Evolutionary conservation across 2,888 invertebrate genomes (phyloP).

Genomic region (Leptarthrus brevirostris): DNA sequence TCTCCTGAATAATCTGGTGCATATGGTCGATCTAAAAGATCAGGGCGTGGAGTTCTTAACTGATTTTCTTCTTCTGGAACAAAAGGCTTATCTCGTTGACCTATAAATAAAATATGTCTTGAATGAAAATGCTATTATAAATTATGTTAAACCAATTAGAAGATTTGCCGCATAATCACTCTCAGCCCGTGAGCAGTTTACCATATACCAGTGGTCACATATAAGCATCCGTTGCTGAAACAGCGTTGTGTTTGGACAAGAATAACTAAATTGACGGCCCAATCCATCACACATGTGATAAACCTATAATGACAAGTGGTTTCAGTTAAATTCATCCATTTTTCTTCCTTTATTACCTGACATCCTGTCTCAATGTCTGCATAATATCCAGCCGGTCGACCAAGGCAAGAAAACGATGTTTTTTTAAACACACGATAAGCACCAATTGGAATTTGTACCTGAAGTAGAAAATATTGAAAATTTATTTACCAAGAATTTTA

Average conservation of each 20-base stretch:
- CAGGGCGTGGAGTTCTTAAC: conserved; percentile 76
- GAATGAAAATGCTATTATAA: background rate
- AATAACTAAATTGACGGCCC: conserved; percentile 81
- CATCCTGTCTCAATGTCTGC: conserved; percentile 81
- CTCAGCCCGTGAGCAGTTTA: conserved; percentile 79
- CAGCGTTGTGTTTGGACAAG: conserved; percentile 81
- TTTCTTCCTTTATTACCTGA: conserved; percentile 69
- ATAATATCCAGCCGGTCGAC: conserved; percentile 77
- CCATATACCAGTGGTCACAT: conserved; percentile 85
- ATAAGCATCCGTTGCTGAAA: conserved; percentile 85
- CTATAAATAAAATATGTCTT: conserved; percentile 62
- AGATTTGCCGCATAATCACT: conserved; percentile 77
- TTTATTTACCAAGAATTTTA: too few relatives aligned
- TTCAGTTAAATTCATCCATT: background rate
- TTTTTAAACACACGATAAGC: conserved; percentile 63
- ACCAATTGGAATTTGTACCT: conserved; percentile 57
- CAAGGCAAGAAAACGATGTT: conserved; percentile 75
- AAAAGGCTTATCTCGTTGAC: conserved; percentile 78
- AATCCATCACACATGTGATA: conserved; percentile 86
- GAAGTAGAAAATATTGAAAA: too few relatives aligned
- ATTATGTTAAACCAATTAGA: conserved; percentile 71
- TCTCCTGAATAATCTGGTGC: conserved; percentile 66
- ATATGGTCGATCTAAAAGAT: conserved; percentile 70
- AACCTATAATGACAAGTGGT: conserved; percentile 71
- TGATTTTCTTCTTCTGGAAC: conserved; percentile 75